These are phyloP conservation scores for Microctenopoma lineatum DNA, from an alignment of 2,797 vertebrate species.

Conservation along the genomic window DNA sequence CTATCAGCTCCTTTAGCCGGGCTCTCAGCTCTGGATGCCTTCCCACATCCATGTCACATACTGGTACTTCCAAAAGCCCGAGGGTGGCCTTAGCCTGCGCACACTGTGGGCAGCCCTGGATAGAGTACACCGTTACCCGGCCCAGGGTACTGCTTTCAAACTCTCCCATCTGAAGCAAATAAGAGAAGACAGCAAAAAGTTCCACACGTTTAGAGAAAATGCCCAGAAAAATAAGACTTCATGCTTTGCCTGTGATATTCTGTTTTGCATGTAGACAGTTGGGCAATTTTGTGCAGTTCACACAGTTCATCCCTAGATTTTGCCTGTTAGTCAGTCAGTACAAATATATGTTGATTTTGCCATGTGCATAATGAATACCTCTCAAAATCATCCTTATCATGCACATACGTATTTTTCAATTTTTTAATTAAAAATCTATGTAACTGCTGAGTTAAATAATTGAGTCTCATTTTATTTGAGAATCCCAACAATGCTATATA, in stretches of 20 bases:
- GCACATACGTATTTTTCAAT: no score
- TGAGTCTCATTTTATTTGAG: no score
- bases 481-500: no score
- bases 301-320: no score
- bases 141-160: conserved; percentile 57
- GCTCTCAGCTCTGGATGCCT: conserved; percentile 71
- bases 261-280: background rate
- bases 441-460: no score
- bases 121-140: conserved; percentile 82
- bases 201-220: background rate
- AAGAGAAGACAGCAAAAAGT: conserved; percentile 9
- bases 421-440: no score
- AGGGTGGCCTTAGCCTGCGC: conserved; percentile 79
- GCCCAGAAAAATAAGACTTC: background rate
- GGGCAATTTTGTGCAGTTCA: background rate
- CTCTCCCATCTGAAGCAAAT: conserved; percentile 75
- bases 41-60: conserved; percentile 79
- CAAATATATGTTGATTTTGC: background rate
- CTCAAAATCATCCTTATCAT: no score
- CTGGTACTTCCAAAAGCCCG: conserved; percentile 67
- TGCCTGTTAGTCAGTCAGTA: background rate
- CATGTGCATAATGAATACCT: no score
- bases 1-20: conserved; percentile 77
- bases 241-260: no score
- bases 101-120: conserved; percentile 83